Conservation (phyloP, 2,888 invertebrate species). For the Ceramica pisi region DNA sequence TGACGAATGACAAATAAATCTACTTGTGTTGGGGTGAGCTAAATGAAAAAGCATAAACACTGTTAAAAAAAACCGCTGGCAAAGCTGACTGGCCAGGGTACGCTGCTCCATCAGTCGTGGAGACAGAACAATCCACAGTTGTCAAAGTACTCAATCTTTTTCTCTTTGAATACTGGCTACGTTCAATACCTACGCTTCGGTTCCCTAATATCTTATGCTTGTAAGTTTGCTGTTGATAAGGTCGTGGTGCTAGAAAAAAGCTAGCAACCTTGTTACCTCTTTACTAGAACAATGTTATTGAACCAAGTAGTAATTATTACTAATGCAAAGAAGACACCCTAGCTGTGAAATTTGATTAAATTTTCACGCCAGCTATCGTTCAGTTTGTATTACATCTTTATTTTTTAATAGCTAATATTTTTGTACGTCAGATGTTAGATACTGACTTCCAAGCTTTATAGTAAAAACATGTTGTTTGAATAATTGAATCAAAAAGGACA, state of each 20-base stretch:
- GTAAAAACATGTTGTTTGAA: neutral
- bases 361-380: neutral
- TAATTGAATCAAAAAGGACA: neutral
- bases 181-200: constrained; percentile 16
- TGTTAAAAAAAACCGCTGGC: neutral
- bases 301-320: constrained; percentile 21
- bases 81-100: neutral
- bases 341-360: constrained; percentile 18
- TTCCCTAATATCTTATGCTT: constrained; percentile 25
- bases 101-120: neutral
- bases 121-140: neutral
- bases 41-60: neutral
- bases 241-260: constrained; percentile 56
- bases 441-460: constrained; percentile 10
- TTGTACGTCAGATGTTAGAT: neutral
- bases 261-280: constrained; percentile 57
- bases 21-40: neutral
- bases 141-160: constrained; percentile 8
- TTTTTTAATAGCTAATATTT: neutral
- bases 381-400: neutral
- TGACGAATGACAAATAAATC: constrained; percentile 37
- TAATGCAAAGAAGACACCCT: constrained; percentile 8
- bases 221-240: constrained; percentile 7
- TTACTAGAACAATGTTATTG: constrained; percentile 44
- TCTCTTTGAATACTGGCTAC: constrained; percentile 11